Base-by-base conservation (phyloP, 1,140 invertebrate species). In the Drosophila teissieri region DNA sequence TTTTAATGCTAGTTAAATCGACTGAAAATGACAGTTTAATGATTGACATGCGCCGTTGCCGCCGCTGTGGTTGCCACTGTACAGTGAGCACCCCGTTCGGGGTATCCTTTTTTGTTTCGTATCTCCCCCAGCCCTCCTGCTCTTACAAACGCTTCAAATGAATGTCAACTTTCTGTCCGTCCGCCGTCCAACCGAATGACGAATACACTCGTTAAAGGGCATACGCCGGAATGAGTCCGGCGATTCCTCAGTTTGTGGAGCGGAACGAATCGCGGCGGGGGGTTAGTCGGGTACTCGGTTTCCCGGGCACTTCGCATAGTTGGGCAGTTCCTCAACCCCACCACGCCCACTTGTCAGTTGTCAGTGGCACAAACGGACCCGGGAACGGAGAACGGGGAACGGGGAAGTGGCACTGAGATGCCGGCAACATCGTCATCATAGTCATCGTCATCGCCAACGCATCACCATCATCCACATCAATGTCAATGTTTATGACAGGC, bases 1-100 rank as follows among this genome's bases (percentile, higher is more conserved):
- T 89, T 89, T 89, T 89, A 89, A 89, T 89, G 84, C 84, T 84
- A 89, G 84, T 89, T 89, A 89, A 89, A 89, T 89, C 84, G 84
- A 89, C 77, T 89, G 84, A 89, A 89, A 89, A 89, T 89, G 84
- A 89, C 84, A 89, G 84, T 89, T 89, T 89, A 89, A 89, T 89
- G 84, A 89, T 89, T 89, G 84, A 89, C 84, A 84, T 84, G 84
- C 77, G 79, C 75, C 75, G 75, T 27, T 11, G 48, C 48, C 11
- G 57, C 40, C 34, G 65, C 63, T 74, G 70, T 69, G 78, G 79
- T 85, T 61, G 85, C 73, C 48, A 78, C 74, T 61, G 61, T 68
- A 54, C 39, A 54, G 56, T 40, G 56, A 53, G 31, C 31, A 73
- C 49, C 63, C 75, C 75, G 56, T 60, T 73, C 73, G 64, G 57